Conservation (phyloP, 2,113 vertebrate genomes). For the Aviceda subcristata region DNA sequence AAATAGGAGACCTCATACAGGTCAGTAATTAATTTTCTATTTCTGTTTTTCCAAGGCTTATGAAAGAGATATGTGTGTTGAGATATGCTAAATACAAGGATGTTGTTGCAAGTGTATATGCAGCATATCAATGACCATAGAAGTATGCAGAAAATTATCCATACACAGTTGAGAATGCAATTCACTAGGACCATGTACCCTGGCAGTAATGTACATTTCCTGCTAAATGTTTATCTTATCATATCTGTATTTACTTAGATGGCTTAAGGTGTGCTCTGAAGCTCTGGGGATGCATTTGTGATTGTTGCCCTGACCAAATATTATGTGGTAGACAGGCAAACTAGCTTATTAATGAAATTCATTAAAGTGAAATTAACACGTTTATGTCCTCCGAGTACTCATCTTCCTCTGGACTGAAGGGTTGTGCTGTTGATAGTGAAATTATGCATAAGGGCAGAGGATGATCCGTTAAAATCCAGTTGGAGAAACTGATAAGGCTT, state of each 20-base stretch:
- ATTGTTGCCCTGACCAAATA: background rate
- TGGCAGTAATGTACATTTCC: background rate
- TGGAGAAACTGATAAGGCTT: slow-evolving; percentile 4
- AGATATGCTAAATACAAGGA: background rate
- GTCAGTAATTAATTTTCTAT: background rate
- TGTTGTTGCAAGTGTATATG: background rate
- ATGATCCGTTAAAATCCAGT: slow-evolving; percentile 13
- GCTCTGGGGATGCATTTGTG: background rate
- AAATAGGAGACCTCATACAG: background rate
- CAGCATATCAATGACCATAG: background rate
- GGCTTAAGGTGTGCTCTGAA: background rate
- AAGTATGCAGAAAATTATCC: background rate
- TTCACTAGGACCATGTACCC: background rate
- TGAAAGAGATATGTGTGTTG: background rate
- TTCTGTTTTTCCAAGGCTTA: background rate
- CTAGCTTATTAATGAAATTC: background rate
- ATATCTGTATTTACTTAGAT: background rate
- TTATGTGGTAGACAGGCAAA: background rate
- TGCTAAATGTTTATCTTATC: background rate
- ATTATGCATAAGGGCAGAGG: background rate
- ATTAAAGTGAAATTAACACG: background rate
- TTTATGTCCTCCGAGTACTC: background rate
- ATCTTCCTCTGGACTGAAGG: background rate
- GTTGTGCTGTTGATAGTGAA: background rate
- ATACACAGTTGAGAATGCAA: background rate